Evolutionary conservation across 2,113 vertebrate species (phyloP), one percentile per base, ranked within the genome.

Genomic region (Bubo blakistoni): DNA sequence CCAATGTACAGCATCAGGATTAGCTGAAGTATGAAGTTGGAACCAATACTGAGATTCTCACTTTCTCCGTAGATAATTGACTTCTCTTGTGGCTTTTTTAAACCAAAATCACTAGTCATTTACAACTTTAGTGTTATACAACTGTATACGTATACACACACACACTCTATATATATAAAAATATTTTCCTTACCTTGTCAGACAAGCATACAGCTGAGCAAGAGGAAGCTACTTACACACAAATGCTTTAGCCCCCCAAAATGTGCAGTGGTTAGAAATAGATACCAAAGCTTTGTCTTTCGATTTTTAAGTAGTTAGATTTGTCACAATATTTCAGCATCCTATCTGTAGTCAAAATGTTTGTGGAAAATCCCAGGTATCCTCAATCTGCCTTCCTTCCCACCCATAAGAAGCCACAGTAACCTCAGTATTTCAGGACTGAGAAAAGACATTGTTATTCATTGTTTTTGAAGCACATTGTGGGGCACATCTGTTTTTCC

Each of bases 1-100:
- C 5, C 11, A 29, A 5, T 0, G 6, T 7, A 7, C 0, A 0
- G 22, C 16, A 73, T 44, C 29, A 40, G 18, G 26, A 47, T 49
- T 27, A 49, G 14, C 9, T 21, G 34, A 65, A 21, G 25, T 9
- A 13, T 32, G 74, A 76, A 57, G 47, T 1, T 21, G 14, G 27
- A 91, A 84, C 18, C 30, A 85, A 8, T 44, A 59, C 51, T 12
- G 9, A 54, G 21, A 58, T 11, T 26, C 29, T n/a, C 0, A 0
- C 10, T 57, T 86, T 27, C 46, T 30, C 22, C 2, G 1, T 5
- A 21, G 11, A 25, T 3, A 10, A 49, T 73, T 84, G 19, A 32
- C 46, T 38, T 70, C 26, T 32, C 36, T 61, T 10, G 13, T 6
- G 7, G 4, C 77, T 76, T 36, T 52, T 54, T n/a, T 7, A 70